Percentiles rank a stretch among this genome's conserved stretches.
These are phyloP conservation scores for Rhagophthalmus giganteus DNA, from an alignment of 2,888 invertebrate genomes.

Conservation along the genomic window DNA sequence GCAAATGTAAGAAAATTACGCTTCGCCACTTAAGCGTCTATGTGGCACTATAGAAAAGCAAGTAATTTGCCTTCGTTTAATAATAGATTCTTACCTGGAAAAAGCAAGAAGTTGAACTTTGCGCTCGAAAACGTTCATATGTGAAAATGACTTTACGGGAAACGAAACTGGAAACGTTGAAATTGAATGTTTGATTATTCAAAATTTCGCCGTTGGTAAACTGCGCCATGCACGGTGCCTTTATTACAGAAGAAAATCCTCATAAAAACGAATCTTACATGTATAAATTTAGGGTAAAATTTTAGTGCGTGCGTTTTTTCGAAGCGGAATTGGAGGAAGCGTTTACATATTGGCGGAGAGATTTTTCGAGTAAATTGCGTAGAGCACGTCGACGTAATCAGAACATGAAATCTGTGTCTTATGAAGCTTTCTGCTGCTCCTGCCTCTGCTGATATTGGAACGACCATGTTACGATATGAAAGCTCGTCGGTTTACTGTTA, in stretches of 20 bases:
- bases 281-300: conserved; percentile 36
- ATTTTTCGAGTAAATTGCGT: conserved; percentile 43
- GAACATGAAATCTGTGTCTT: conserved; percentile 39
- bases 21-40: neutral
- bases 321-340: conserved; percentile 36
- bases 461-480: conserved; percentile 12
- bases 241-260: conserved; percentile 34
- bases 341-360: conserved; percentile 43
- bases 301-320: conserved; percentile 36
- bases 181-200: conserved; percentile 40
- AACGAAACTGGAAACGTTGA: conserved; percentile 32
- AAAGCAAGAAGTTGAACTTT: conserved; percentile 35
- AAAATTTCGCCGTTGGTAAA: conserved; percentile 30
- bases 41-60: conserved; percentile 11
- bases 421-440: conserved; percentile 34
- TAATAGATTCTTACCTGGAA: conserved; percentile 35
- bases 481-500: conserved; percentile 6
- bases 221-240: conserved; percentile 27
- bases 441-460: conserved; percentile 31
- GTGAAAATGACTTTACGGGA: conserved; percentile 16
- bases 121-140: conserved; percentile 34
- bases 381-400: conserved; percentile 36
- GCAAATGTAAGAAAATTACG: conserved; percentile 7
- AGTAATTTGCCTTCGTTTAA: conserved; percentile 33
- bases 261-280: conserved; percentile 34